phyloP scores from a whole-genome alignment of 2,797 vertebrate species.

The Cryptoprocta ferox region DNA sequence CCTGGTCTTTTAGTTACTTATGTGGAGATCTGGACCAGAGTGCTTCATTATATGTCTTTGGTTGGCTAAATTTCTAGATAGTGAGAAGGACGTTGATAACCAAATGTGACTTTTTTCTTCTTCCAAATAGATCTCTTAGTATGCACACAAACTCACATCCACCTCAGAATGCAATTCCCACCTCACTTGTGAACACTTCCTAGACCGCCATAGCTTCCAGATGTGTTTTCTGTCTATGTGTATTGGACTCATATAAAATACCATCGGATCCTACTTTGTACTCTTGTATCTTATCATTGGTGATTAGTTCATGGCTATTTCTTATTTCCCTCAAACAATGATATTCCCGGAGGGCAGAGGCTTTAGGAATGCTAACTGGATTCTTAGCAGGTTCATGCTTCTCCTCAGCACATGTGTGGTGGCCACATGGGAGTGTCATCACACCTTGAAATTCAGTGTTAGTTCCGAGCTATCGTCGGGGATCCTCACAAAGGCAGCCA shows the following conservation, averaged over 20 bases:
- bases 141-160: neutral
- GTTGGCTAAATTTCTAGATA: neutral
- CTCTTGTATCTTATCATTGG: fast-evolving
- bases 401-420: neutral
- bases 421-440: fast-evolving
- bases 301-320: neutral
- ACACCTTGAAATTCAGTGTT: neutral
- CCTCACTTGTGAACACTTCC: fast-evolving
- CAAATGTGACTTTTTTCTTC: neutral
- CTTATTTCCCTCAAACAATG: neutral
- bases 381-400: neutral
- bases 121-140: neutral
- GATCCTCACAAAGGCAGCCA: neutral
- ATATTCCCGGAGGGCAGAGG: neutral
- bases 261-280: too few relatives aligned
- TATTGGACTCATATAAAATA: neutral
- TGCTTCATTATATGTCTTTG: neutral
- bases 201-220: neutral
- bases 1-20: neutral
- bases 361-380: fast-evolving
- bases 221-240: neutral
- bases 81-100: neutral
- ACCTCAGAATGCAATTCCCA: neutral
- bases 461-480: neutral
- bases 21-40: neutral